Percentiles rank a stretch among this genome's conserved stretches.
These are phyloP conservation scores for Plebejus melissa DNA, from an alignment of 2,888 invertebrate genomes.

Conservation along the genomic window DNA sequence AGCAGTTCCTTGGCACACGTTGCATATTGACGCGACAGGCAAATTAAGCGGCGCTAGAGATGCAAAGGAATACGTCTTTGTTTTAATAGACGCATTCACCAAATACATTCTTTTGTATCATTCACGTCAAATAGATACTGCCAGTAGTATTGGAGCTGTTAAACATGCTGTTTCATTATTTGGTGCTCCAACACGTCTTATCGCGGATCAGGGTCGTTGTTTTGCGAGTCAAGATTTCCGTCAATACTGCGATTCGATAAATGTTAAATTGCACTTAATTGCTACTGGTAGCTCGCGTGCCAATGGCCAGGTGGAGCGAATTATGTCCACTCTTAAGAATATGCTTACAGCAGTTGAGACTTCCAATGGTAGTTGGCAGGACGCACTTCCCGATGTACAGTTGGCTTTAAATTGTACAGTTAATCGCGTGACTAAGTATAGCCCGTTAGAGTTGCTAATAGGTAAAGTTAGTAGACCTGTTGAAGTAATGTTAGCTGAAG, in stretches of 20 bases:
- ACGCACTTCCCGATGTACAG: not conserved
- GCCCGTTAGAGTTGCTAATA: not conserved
- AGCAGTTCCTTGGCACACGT: not conserved
- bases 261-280: not conserved
- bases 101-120: not conserved
- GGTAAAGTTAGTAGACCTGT: not conserved
- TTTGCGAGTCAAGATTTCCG: conserved; percentile 12
- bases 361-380: not conserved
- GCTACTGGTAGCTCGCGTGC: not conserved
- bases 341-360: not conserved
- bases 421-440: not conserved
- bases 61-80: not conserved
- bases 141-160: not conserved
- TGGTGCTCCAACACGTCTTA: conserved; percentile 1
- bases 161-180: not conserved
- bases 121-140: not conserved
- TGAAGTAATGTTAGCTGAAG: not conserved
- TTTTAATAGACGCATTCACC: not conserved
- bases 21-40: not conserved
- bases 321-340: conserved; percentile 31
- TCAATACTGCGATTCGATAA: not conserved
- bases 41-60: not conserved
- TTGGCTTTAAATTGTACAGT: not conserved
- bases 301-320: not conserved
- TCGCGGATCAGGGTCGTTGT: conserved; percentile 23